Evolutionary conservation across 2,797 vertebrate genomes (phyloP).

Genomic region (Chloroceryle inda): DNA sequence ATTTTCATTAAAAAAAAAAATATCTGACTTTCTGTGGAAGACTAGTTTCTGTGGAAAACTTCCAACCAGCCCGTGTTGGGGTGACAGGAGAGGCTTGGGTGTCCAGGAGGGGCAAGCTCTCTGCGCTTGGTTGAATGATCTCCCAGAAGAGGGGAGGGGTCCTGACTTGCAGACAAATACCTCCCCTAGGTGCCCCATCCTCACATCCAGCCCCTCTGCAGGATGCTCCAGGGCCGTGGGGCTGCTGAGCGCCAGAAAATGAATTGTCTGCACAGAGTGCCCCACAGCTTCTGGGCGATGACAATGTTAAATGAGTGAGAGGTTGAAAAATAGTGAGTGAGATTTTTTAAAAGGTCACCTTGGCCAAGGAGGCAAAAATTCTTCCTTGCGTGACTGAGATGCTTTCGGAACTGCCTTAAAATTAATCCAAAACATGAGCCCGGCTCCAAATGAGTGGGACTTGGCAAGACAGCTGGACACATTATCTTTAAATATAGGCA

Average conservation of each 20-base stretch:
- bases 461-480: conserved; percentile 48
- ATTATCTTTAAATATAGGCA: conserved; percentile 65
- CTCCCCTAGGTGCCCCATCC: fast-evolving
- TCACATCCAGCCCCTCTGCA: not conserved
- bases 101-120: not conserved
- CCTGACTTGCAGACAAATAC: not conserved
- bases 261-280: not conserved
- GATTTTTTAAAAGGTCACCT: conserved; percentile 43
- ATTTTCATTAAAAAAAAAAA: not conserved
- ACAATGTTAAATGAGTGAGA: conserved; percentile 47
- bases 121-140: not conserved
- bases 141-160: not conserved
- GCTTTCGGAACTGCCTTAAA: conserved; percentile 59
- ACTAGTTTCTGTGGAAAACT: not conserved
- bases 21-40: not conserved
- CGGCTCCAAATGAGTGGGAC: conserved; percentile 43
- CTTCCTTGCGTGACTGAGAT: not conserved
- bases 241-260: not conserved
- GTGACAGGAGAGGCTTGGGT: not conserved
- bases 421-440: conserved; percentile 60
- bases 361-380: conserved; percentile 57
- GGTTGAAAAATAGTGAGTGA: conserved; percentile 44
- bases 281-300: fast-evolving
- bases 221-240: not conserved
- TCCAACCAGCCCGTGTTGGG: not conserved